Evolutionary conservation across 2,888 invertebrate genomes (phyloP).

Genomic region (Danaus chrysippus): DNA sequence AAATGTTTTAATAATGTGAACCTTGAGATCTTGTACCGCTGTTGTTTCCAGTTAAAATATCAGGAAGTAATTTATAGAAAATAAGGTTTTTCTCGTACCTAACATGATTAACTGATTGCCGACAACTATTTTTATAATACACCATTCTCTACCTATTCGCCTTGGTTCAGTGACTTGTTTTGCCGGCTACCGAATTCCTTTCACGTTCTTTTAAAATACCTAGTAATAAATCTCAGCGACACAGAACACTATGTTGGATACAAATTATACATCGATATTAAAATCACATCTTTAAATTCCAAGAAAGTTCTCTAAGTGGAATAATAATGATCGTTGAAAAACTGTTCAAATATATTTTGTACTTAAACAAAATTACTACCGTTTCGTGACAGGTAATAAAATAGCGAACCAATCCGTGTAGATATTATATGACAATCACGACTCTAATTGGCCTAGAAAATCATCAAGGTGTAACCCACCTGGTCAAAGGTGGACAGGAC

Average conservation of each 20-base stretch:
- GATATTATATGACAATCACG: constrained; percentile 22
- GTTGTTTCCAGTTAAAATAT: constrained; percentile 26
- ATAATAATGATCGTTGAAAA: constrained; percentile 4
- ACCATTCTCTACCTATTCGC: constrained; percentile 38
- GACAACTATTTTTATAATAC: constrained; percentile 39
- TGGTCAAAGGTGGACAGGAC: constrained; percentile 64
- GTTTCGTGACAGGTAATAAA: constrained; percentile 24
- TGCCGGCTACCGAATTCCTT: constrained; percentile 36
- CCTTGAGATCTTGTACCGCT: constrained; percentile 31
- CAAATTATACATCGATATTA: constrained; percentile 15
- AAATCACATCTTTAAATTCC: constrained; percentile 12
- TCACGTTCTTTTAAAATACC: constrained; percentile 36
- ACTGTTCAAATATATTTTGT: neutral
- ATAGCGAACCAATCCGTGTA: constrained; percentile 17
- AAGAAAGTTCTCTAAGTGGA: constrained; percentile 19
- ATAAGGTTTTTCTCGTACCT: constrained; percentile 22
- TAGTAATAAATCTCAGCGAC: constrained; percentile 35
- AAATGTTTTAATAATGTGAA: constrained; percentile 28
- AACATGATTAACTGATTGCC: constrained; percentile 31
- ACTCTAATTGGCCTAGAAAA: constrained; percentile 62
- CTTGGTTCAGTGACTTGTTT: constrained; percentile 38
- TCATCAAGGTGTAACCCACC: constrained; percentile 52
- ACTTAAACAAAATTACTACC: neutral
- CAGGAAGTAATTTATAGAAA: constrained; percentile 28
- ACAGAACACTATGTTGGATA: constrained; percentile 10